These are phyloP conservation scores for Zaprionus tsacasi DNA, from an alignment of 1,140 invertebrate species.

Conservation along the genomic window DNA sequence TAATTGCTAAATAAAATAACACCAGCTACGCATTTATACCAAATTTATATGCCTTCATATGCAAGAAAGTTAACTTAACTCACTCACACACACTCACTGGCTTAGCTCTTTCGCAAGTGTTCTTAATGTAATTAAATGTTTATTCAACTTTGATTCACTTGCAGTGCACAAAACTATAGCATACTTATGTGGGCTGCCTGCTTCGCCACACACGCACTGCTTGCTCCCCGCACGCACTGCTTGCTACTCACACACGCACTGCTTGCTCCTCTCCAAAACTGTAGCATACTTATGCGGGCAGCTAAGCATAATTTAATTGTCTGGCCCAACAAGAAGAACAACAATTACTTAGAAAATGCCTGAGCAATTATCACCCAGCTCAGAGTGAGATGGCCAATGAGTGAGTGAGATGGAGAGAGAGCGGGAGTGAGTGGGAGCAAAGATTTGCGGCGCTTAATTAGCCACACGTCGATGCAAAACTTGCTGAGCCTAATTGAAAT, in stretches of 20 bases:
- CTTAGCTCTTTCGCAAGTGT: not conserved
- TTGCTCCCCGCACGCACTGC: no score
- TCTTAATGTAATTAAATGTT: slow-evolving; percentile 1
- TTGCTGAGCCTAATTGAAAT: slow-evolving; percentile 67
- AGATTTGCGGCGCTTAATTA: slow-evolving; percentile 65
- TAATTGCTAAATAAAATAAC: no score
- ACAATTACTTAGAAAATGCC: slow-evolving; percentile 13
- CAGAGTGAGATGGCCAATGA: slow-evolving; percentile 7
- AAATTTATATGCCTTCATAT: not conserved
- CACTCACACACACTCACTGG: not conserved
- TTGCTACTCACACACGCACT: not conserved
- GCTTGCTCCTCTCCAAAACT: no score
- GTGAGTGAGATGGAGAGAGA: slow-evolving; percentile 12
- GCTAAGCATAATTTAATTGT: slow-evolving; percentile 69
- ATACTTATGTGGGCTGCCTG: slow-evolving; percentile 54
- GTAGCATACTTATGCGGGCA: slow-evolving; percentile 59
- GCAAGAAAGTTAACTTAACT: not conserved
- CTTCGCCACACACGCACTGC: no score
- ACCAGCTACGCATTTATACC: not conserved
- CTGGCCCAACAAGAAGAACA: slow-evolving; percentile 51
- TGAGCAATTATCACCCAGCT: slow-evolving; percentile 55
- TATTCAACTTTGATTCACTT: not conserved
- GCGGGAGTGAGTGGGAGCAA: not conserved
- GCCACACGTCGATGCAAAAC: slow-evolving; percentile 47
- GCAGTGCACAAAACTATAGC: slow-evolving; percentile 27